Percentiles rank a stretch among this genome's conserved stretches.
phyloP scores from a whole-genome alignment of 2,888 invertebrate species.

The Nemapogon koenigi region DNA sequence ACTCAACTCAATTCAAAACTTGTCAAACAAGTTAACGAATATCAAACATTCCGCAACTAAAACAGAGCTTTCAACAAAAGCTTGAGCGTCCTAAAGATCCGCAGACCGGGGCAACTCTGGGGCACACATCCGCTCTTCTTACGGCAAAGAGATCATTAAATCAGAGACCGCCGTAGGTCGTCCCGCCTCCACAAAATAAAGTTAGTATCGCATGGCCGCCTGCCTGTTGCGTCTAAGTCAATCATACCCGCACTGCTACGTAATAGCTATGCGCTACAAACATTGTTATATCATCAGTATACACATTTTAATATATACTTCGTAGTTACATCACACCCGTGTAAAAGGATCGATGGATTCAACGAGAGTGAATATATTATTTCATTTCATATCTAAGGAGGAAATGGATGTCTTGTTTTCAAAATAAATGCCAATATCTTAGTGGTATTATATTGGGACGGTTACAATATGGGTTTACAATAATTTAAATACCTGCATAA shows the following conservation, averaged over 20 bases:
- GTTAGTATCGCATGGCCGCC: slow-evolving; percentile 5
- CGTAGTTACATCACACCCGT: too few relatives aligned
- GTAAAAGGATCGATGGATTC: too few relatives aligned
- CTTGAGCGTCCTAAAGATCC: slow-evolving; percentile 2
- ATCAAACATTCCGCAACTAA: slow-evolving; percentile 11
- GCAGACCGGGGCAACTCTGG: slow-evolving; percentile 8
- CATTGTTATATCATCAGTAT: too few relatives aligned
- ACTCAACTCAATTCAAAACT: slow-evolving; percentile 10
- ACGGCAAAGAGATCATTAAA: slow-evolving; percentile 12
- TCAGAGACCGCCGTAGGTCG: slow-evolving; percentile 3
- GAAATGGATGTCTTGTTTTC: too few relatives aligned
- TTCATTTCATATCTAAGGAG: too few relatives aligned
- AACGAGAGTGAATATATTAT: too few relatives aligned
- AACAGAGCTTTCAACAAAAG: slow-evolving; percentile 10
- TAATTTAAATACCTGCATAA: too few relatives aligned
- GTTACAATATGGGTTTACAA: too few relatives aligned
- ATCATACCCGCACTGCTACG: slow-evolving; percentile 7
- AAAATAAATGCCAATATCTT: too few relatives aligned
- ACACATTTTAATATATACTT: too few relatives aligned
- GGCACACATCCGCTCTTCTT: slow-evolving; percentile 9
- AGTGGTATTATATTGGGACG: too few relatives aligned
- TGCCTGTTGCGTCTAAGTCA: slow-evolving; percentile 9
- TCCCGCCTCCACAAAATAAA: slow-evolving; percentile 7
- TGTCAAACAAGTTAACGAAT: slow-evolving; percentile 12
- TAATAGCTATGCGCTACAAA: too few relatives aligned